These are phyloP conservation scores for Fregetta grallaria DNA, from an alignment of 2,113 vertebrate genomes.

Conservation along the genomic window DNA sequence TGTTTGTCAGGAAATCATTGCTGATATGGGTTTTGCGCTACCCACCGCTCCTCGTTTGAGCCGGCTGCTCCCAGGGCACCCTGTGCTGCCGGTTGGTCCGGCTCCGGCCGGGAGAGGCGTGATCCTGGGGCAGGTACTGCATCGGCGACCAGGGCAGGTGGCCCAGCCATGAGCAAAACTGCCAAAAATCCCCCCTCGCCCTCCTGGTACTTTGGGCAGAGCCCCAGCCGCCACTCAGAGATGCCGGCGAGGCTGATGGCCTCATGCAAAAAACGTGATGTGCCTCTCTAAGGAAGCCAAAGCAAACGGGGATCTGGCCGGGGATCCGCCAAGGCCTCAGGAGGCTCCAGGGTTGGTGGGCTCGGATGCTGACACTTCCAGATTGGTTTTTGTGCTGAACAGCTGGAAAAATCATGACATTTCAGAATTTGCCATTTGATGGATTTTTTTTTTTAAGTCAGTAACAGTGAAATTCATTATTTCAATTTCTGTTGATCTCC, in stretches of 20 bases:
- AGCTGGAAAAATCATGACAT: background rate
- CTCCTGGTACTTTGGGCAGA: background rate
- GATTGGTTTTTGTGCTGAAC: background rate
- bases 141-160: fast-evolving
- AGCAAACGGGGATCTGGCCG: fast-evolving
- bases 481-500: background rate
- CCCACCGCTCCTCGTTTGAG: constrained; percentile 6
- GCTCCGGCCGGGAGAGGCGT: fast-evolving
- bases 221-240: background rate
- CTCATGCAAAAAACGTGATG: background rate
- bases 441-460: background rate
- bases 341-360: background rate
- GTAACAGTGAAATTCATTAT: background rate
- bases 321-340: background rate
- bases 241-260: background rate
- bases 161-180: background rate
- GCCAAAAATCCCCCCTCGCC: fast-evolving
- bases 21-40: constrained; percentile 41
- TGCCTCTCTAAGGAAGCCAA: background rate
- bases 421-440: constrained; percentile 22
- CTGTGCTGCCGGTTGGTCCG: fast-evolving
- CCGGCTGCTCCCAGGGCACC: constrained; percentile 7
- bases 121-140: fast-evolving
- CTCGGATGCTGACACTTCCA: background rate
- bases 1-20: constrained; percentile 74